Conservation (phyloP, 2,888 invertebrate species). For the Dasysyrphus albostriatus region DNA sequence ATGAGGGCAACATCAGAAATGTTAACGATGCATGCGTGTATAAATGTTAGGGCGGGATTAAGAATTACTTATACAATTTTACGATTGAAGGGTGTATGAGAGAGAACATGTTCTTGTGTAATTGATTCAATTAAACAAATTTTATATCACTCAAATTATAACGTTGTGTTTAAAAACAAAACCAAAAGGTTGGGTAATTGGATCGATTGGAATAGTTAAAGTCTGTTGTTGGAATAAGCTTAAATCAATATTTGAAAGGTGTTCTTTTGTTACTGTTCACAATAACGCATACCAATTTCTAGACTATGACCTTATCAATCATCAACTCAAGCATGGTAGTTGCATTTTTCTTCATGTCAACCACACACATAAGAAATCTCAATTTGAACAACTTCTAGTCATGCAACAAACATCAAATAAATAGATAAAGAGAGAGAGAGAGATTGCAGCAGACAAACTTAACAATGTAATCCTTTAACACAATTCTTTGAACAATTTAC, state of each 20-base stretch:
- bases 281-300: neutral
- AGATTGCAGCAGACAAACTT: slow-evolving; percentile 17
- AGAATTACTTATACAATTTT: slow-evolving; percentile 44
- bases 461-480: slow-evolving; percentile 27
- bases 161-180: neutral
- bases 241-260: neutral
- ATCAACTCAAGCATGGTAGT: neutral
- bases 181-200: slow-evolving; percentile 1
- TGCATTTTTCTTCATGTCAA: slow-evolving; percentile 6
- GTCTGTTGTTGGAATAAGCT: neutral
- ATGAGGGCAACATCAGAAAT: slow-evolving; percentile 55
- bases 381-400: slow-evolving; percentile 3
- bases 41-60: slow-evolving; percentile 41
- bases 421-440: neutral
- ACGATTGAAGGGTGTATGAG: slow-evolving; percentile 31
- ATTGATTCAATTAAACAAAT: slow-evolving; percentile 62
- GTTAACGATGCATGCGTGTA: slow-evolving; percentile 62
- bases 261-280: neutral
- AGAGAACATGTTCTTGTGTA: slow-evolving; percentile 49
- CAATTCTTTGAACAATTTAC: slow-evolving; percentile 61
- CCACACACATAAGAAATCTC: slow-evolving; percentile 24
- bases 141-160: slow-evolving; percentile 20
- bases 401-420: neutral
- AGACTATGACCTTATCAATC: neutral
- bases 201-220: neutral